A percentile compares a stretch with the other conserved stretches of the same genome.
phyloP scores from a whole-genome alignment of 2,888 invertebrate genomes.

The Norana najaformis region DNA sequence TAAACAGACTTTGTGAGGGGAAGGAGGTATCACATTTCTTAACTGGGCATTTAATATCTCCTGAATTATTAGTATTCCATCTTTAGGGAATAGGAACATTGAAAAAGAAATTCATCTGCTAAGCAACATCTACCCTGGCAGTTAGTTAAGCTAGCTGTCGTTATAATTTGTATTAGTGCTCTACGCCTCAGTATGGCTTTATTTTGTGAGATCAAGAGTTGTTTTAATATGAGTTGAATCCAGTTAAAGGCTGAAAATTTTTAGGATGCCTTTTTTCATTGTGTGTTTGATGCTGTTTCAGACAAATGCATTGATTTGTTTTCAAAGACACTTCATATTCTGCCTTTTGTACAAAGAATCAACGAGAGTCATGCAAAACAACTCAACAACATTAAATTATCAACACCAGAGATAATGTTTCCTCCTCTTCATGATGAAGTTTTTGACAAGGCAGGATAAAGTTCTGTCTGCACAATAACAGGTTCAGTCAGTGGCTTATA shows the following conservation, averaged over 20 bases:
- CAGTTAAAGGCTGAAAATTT: neutral
- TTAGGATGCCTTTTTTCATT: neutral
- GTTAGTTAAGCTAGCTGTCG: too few relatives aligned
- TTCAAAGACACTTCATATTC: conserved; percentile 31
- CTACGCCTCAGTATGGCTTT: too few relatives aligned
- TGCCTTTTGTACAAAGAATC: conserved; percentile 30
- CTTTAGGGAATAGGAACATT: too few relatives aligned
- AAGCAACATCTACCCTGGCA: too few relatives aligned
- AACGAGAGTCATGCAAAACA: conserved; percentile 31
- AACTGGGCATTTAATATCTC: too few relatives aligned
- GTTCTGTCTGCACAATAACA: neutral
- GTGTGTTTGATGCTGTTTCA: neutral
- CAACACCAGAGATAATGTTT: conserved; percentile 28
- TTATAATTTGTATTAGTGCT: too few relatives aligned
- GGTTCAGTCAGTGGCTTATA: neutral
- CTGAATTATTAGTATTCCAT: too few relatives aligned
- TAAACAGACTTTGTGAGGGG: too few relatives aligned
- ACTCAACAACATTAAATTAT: conserved; percentile 30
- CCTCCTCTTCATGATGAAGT: conserved; percentile 36
- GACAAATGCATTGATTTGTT: conserved; percentile 29
- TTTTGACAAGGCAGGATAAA: conserved; percentile 28
- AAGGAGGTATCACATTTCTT: too few relatives aligned
- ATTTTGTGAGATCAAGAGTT: too few relatives aligned
- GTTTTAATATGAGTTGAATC: neutral
- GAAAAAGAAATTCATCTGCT: too few relatives aligned